Conservation (phyloP, 2,888 invertebrate genomes). For the Sinhomidia bicolor region DNA sequence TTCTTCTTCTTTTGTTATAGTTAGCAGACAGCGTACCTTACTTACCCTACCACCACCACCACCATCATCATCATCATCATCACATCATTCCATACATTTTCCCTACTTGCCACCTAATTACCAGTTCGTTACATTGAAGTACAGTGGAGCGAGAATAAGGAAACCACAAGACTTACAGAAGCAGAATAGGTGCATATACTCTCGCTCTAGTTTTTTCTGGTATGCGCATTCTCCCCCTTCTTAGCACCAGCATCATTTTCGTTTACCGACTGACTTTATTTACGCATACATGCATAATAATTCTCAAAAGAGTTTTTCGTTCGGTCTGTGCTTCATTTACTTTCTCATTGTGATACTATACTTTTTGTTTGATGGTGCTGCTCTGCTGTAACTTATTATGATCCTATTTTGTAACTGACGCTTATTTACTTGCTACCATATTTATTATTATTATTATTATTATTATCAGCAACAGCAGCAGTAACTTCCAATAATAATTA, state of each 20-base stretch:
- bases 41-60: too few species aligned
- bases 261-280: neutral
- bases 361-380: neutral
- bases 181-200: slow-evolving; percentile 29
- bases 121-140: neutral
- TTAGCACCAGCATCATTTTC: too few species aligned
- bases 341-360: neutral
- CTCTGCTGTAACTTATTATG: neutral
- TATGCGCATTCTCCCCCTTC: too few species aligned
- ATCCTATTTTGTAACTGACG: neutral
- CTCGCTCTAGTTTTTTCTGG: slow-evolving; percentile 1
- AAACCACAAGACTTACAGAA: neutral
- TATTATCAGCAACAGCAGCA: too few species aligned
- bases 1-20: slow-evolving; percentile 4
- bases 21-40: neutral
- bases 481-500: neutral
- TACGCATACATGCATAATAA: slow-evolving; percentile 44
- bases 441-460: too few species aligned
- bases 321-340: neutral
- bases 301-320: neutral
- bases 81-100: neutral
- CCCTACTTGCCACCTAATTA: neutral
- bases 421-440: neutral
- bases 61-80: too few species aligned
- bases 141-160: neutral